Percentiles rank a stretch among this genome's conserved stretches.
Conservation (phyloP, 23 tunicate genomes). For the Diplosoma virens region DNA sequence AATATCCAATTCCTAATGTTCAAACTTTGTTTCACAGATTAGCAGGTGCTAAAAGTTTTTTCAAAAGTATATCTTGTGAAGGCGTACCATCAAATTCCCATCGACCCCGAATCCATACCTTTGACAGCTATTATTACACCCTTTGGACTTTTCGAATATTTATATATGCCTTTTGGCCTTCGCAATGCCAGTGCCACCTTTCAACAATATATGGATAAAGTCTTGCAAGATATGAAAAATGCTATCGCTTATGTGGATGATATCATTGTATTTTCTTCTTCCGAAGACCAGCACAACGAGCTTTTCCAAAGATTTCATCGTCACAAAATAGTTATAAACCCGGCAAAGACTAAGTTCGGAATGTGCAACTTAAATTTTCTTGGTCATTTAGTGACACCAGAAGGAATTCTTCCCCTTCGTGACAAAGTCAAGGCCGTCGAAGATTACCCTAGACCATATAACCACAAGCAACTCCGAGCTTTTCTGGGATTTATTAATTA, state of each 20-base stretch:
- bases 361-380: no score
- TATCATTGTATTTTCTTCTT: slow-evolving; percentile 12
- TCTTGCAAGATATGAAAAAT: slow-evolving; percentile 19
- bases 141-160: slow-evolving; percentile 27
- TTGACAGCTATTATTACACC: slow-evolving; percentile 28
- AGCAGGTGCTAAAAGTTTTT: slow-evolving; percentile 12
- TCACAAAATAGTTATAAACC: slow-evolving; percentile 19
- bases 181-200: slow-evolving; percentile 31
- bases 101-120: background rate
- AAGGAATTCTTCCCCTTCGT: no score
- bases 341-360: slow-evolving; percentile 19
- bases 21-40: slow-evolving; percentile 28
- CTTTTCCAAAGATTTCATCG: slow-evolving; percentile 13
- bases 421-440: no score
- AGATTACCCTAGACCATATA: no score
- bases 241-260: slow-evolving; percentile 30
- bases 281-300: slow-evolving; percentile 12
- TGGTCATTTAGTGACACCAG: no score
- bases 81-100: slow-evolving; percentile 43
- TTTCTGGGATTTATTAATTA: no score
- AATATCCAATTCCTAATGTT: slow-evolving; percentile 25
- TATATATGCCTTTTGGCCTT: slow-evolving; percentile 32
- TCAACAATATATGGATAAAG: slow-evolving; percentile 35
- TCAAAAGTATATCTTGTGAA: slow-evolving; percentile 27
- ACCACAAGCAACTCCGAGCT: no score